Evolutionary conservation across 1,140 invertebrate species (phyloP).

Genomic region (Ephestia elutella): DNA sequence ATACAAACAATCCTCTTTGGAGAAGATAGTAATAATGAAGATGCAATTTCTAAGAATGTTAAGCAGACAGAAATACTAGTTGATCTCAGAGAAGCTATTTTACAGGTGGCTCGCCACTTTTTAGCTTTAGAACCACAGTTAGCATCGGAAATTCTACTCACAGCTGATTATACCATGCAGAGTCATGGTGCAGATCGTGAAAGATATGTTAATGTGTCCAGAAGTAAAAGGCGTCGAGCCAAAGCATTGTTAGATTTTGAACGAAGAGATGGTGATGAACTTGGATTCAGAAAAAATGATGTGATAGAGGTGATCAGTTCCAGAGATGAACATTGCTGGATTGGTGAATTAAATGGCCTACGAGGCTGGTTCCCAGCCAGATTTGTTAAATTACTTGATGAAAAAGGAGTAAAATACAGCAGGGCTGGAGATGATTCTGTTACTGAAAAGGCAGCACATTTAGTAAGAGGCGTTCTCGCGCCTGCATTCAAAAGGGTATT

Average conservation of each 20-base stretch:
- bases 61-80: slow-evolving; percentile 95
- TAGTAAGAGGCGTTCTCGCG: slow-evolving; percentile 95
- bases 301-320: slow-evolving; percentile 98
- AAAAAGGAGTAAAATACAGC: slow-evolving; percentile 97
- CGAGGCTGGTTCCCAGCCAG: slow-evolving; percentile 99
- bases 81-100: slow-evolving; percentile 96
- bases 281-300: slow-evolving; percentile 98
- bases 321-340: slow-evolving; percentile 99
- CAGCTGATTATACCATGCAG: slow-evolving; percentile 96
- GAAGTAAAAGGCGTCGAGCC: slow-evolving; percentile 90
- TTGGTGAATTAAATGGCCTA: slow-evolving; percentile 97
- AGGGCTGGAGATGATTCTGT: slow-evolving; percentile 98
- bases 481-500: slow-evolving; percentile 96
- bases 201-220: slow-evolving; percentile 93
- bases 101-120: slow-evolving; percentile 92
- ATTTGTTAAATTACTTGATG: slow-evolving; percentile 97
- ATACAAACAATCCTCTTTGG: slow-evolving; percentile 93
- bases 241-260: slow-evolving; percentile 99
- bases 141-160: slow-evolving; percentile 81
- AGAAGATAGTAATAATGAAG: slow-evolving; percentile 81
- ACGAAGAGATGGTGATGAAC: slow-evolving; percentile 97
- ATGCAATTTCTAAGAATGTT: slow-evolving; percentile 97
- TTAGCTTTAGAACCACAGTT: slow-evolving; percentile 85
- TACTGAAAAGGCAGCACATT: slow-evolving; percentile 95
- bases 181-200: slow-evolving; percentile 96